Evolutionary conservation across 2,113 vertebrate species (phyloP).

Genomic region (Charadrius vociferus): DNA sequence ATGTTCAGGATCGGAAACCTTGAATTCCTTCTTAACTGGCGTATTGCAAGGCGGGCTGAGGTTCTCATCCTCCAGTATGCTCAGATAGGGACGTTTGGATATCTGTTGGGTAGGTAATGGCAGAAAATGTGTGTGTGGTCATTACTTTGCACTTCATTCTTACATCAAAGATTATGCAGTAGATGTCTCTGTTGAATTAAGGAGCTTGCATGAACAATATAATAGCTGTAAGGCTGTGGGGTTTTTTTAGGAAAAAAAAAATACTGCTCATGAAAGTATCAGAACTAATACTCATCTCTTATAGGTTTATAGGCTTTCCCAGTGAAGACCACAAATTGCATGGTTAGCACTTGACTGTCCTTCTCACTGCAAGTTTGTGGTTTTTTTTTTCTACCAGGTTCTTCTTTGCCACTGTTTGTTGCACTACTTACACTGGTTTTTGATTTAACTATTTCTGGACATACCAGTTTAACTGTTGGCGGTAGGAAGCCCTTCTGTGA

Average conservation of each 20-base stretch:
- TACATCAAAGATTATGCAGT: no score
- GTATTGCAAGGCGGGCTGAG: not conserved
- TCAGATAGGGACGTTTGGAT: not conserved
- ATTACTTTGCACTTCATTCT: not conserved
- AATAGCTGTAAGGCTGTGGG: not conserved
- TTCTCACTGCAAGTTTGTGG: not conserved
- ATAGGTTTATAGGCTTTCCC: not conserved
- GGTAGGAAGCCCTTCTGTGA: not conserved
- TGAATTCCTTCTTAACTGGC: not conserved
- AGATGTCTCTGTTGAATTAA: not conserved
- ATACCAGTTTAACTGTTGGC: not conserved
- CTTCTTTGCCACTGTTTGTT: not conserved
- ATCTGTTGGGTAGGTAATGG: not conserved
- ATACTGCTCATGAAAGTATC: not conserved
- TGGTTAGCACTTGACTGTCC: not conserved
- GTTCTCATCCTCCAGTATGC: not conserved
- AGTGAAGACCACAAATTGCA: no score
- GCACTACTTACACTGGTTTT: not conserved
- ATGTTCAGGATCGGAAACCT: not conserved
- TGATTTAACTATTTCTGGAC: not conserved
- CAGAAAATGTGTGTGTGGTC: not conserved
- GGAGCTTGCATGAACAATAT: not conserved
- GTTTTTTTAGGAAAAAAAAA: not conserved
- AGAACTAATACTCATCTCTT: not conserved
- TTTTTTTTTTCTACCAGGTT: not conserved